Conservation (phyloP, 2,113 vertebrate species). For the Ophthalmolycus amberensis region DNA sequence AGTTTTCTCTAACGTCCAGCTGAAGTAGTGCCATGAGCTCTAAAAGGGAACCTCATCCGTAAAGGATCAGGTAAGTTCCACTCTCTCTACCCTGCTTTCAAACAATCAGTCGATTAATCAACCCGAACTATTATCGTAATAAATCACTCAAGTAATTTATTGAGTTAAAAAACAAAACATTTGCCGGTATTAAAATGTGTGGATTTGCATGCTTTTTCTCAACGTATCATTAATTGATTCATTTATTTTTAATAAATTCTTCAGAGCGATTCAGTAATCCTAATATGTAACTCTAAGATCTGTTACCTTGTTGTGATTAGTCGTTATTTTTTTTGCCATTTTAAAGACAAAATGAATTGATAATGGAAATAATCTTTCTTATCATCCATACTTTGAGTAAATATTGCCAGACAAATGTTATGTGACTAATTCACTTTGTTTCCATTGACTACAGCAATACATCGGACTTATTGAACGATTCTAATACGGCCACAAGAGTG, state of each 20-base stretch:
- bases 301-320: neutral
- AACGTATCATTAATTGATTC: neutral
- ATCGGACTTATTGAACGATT: conserved; percentile 44
- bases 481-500: conserved; percentile 45
- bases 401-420: conserved; percentile 19
- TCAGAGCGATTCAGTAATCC: conserved; percentile 5
- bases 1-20: conserved; percentile 33
- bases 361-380: conserved; percentile 7
- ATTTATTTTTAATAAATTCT: neutral
- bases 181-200: neutral
- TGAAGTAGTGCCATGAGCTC: conserved; percentile 26
- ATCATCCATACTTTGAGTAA: neutral
- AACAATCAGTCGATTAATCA: neutral
- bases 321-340: neutral
- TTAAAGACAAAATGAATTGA: conserved; percentile 17
- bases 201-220: neutral
- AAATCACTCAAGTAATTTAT: neutral
- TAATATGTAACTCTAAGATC: neutral
- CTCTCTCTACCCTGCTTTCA: neutral
- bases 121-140: neutral
- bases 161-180: neutral
- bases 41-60: conserved; percentile 40
- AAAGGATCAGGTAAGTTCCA: conserved; percentile 40
- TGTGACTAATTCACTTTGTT: conserved; percentile 26
- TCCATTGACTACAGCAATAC: conserved; percentile 29